Conservation (phyloP, 2,888 invertebrate species). For the Lucinisca nassula region DNA sequence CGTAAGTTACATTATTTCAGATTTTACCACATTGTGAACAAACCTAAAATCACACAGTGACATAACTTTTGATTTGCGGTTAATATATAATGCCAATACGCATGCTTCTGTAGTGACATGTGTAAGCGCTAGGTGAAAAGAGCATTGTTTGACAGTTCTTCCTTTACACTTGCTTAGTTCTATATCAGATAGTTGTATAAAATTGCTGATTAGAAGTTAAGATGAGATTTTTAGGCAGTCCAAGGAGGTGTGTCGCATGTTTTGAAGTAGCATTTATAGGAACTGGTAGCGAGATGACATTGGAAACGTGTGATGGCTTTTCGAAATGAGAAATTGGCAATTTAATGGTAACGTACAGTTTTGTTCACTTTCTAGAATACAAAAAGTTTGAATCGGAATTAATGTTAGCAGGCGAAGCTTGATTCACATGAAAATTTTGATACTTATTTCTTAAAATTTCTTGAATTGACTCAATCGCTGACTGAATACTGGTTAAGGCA, state of each 20-base stretch:
- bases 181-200: slow-evolving; percentile 1
- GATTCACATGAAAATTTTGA: not conserved
- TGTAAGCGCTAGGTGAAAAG: slow-evolving; percentile 12
- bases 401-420: not conserved
- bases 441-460: not conserved
- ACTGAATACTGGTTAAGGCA: slow-evolving; percentile 12
- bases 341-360: slow-evolving; percentile 7
- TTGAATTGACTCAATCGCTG: not conserved
- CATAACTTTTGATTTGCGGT: slow-evolving; percentile 13
- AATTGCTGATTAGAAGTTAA: not conserved
- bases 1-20: not conserved
- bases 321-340: slow-evolving; percentile 2
- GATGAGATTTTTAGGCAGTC: slow-evolving; percentile 7
- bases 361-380: not conserved
- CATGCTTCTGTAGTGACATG: not conserved
- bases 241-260: slow-evolving; percentile 20
- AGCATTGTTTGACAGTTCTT: not conserved
- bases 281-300: slow-evolving; percentile 20
- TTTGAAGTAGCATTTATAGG: slow-evolving; percentile 23
- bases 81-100: not conserved
- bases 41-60: slow-evolving; percentile 23
- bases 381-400: slow-evolving; percentile 2
- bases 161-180: not conserved
- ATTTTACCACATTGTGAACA: not conserved
- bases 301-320: not conserved